Conservation (phyloP, 1,140 invertebrate species). For the Monomorium pharaonis region DNA sequence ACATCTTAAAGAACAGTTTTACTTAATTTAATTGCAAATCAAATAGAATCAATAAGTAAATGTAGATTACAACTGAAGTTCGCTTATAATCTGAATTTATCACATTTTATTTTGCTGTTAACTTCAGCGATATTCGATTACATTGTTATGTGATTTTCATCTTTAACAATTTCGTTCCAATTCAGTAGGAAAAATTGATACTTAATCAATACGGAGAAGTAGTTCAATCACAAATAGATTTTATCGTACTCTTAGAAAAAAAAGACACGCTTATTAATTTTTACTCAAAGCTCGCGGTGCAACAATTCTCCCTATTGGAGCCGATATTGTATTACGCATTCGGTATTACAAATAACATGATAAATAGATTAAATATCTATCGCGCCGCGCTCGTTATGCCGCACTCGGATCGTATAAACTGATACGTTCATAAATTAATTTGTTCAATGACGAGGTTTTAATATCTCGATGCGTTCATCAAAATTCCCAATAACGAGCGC, state of each 20-base stretch:
- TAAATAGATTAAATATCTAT: conserved; percentile 49
- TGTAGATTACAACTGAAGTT: neutral
- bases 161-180: neutral
- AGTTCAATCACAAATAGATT: neutral
- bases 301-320: neutral
- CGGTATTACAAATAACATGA: conserved; percentile 39
- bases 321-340: conserved; percentile 7
- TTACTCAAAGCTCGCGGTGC: neutral
- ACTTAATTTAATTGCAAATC: neutral
- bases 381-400: conserved; percentile 20
- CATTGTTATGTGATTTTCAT: neutral
- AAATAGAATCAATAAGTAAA: neutral
- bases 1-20: neutral
- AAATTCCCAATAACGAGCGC: conserved; percentile 53
- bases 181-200: neutral
- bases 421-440: conserved; percentile 50
- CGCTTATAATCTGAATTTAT: neutral
- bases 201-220: neutral
- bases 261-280: neutral
- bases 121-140: neutral
- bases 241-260: neutral
- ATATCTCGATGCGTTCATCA: conserved; percentile 55
- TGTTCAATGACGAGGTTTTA: conserved; percentile 49
- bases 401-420: conserved; percentile 6
- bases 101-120: conserved; percentile 4